Evolutionary conservation across 2,888 invertebrate species (phyloP).

Genomic region (Octodonta nipae): DNA sequence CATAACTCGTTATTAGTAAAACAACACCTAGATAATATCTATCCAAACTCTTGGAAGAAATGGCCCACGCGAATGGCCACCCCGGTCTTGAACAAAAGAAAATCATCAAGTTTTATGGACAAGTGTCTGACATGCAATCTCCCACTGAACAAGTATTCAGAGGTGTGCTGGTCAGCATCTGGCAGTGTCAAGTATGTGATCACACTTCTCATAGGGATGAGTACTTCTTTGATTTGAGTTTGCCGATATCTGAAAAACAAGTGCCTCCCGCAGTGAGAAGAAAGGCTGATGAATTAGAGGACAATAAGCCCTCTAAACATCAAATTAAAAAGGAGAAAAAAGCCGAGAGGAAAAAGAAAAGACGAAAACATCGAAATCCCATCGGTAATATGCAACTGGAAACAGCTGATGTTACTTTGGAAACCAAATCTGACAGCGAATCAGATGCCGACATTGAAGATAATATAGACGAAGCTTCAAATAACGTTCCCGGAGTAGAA

Average conservation of each 20-base stretch:
- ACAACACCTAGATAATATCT: too few species aligned
- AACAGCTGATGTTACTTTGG: constrained; percentile 12
- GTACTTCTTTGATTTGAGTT: constrained; percentile 81
- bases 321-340: constrained; percentile 53
- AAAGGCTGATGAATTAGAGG: constrained; percentile 34
- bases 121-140: constrained; percentile 60
- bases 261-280: constrained; percentile 50
- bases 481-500: constrained; percentile 8
- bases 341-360: constrained; percentile 42
- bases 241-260: constrained; percentile 72
- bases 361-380: constrained; percentile 32
- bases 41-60: too few species aligned
- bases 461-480: constrained; percentile 44
- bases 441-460: constrained; percentile 75
- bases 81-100: too few species aligned
- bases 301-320: constrained; percentile 48
- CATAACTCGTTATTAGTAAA: too few species aligned
- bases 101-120: constrained; percentile 70
- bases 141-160: constrained; percentile 86
- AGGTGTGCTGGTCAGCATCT: constrained; percentile 78
- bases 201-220: constrained; percentile 79
- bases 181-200: constrained; percentile 79
- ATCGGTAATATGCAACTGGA: constrained; percentile 3
- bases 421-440: constrained; percentile 53
- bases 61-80: too few species aligned